Evolutionary conservation across 2,797 vertebrate species (phyloP).

Genomic region (Caiman crocodilus): DNA sequence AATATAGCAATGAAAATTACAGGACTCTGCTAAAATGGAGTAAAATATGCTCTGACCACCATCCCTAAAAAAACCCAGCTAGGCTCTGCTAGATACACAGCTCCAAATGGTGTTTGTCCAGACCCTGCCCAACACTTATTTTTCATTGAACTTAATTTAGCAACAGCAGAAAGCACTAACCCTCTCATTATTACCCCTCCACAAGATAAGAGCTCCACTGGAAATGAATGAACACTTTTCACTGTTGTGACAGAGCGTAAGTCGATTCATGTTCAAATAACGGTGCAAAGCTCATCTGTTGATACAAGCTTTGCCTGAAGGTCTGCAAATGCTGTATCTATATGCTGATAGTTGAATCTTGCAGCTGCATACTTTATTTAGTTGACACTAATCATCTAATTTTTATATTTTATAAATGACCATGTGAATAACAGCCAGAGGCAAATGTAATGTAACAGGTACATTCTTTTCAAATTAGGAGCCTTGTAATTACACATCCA

Average conservation of each 20-base stretch:
- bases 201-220: not conserved
- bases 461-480: not conserved
- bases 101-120: not conserved
- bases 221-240: conserved; percentile 23
- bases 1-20: not conserved
- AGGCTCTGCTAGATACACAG: not conserved
- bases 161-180: not conserved
- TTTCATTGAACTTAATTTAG: not conserved
- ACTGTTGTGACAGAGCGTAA: not conserved
- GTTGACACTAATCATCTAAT: not conserved
- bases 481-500: not conserved
- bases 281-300: not conserved
- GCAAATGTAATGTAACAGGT: not conserved
- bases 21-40: not conserved
- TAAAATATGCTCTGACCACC: not conserved
- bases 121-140: not conserved
- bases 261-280: not conserved
- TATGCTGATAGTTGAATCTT: not conserved
- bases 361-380: not conserved
- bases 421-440: not conserved
- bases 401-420: not conserved
- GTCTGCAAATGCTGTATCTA: not conserved
- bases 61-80: conserved; percentile 5
- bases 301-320: not conserved
- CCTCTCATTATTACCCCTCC: not conserved